A percentile compares a stretch with the other conserved stretches of the same genome.
phyloP scores from a whole-genome alignment of 2,888 invertebrate genomes.

The Oxyscelio sp. region DNA sequence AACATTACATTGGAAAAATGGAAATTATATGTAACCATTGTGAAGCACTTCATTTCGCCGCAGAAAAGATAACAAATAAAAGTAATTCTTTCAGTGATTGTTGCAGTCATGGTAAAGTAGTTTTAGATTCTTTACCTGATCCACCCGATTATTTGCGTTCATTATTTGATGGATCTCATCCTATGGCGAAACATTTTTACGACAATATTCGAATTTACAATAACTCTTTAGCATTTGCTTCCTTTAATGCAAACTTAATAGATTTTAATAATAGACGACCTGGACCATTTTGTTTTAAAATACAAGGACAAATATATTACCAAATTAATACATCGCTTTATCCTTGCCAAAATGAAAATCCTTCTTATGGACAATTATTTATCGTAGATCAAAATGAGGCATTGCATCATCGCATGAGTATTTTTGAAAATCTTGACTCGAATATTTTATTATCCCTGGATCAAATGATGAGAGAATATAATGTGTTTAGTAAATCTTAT shows the following conservation, averaged over 20 bases:
- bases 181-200: neutral
- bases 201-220: neutral
- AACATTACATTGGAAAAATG: too few relatives aligned
- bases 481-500: conserved; percentile 62
- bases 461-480: conserved; percentile 60
- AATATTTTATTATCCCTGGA: conserved; percentile 52
- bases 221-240: neutral
- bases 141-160: too few relatives aligned
- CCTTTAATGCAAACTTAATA: neutral
- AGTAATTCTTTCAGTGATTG: too few relatives aligned
- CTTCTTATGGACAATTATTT: conserved; percentile 67
- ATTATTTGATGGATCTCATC: neutral
- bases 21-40: too few relatives aligned
- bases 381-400: conserved; percentile 71
- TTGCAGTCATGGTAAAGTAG: too few relatives aligned
- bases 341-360: conserved; percentile 53
- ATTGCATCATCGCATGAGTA: neutral
- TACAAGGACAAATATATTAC: too few relatives aligned
- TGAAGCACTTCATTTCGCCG: too few relatives aligned
- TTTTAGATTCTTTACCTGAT: too few relatives aligned
- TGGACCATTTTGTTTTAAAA: too few relatives aligned
- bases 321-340: too few relatives aligned
- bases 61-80: too few relatives aligned
- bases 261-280: neutral
- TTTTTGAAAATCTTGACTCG: conserved; percentile 19